These are phyloP conservation scores for Hypomesus transpacificus DNA, from an alignment of 2,113 vertebrate genomes.

Conservation along the genomic window DNA sequence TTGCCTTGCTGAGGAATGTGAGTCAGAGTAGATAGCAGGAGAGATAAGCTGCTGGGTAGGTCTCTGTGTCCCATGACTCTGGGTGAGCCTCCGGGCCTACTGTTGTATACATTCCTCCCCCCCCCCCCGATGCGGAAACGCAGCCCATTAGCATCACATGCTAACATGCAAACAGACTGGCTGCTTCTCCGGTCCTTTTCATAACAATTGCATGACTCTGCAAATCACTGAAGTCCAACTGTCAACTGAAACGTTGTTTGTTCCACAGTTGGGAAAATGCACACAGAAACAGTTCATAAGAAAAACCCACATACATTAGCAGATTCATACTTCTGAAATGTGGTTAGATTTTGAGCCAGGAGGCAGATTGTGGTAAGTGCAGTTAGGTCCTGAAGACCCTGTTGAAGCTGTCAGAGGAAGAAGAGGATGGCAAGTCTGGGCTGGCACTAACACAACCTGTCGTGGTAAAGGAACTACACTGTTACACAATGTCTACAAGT, in stretches of 20 bases:
- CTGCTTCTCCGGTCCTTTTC: background rate
- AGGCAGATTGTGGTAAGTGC: constrained; percentile 19
- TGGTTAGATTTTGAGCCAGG: background rate
- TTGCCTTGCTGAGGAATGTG: constrained; percentile 41
- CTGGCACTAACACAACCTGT: constrained; percentile 44
- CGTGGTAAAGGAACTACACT: constrained; percentile 34
- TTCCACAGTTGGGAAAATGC: no score
- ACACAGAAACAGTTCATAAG: no score
- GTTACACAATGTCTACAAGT: constrained; percentile 39
- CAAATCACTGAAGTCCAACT: background rate
- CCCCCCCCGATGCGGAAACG: constrained; percentile 39
- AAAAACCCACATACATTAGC: no score
- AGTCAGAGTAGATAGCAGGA: constrained; percentile 50
- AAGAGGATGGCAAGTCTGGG: constrained; percentile 44
- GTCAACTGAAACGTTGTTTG: background rate
- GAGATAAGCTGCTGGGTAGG: constrained; percentile 34
- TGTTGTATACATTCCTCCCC: constrained; percentile 22
- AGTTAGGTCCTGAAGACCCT: constrained; percentile 2
- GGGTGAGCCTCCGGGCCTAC: constrained; percentile 43
- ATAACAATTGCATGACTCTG: background rate
- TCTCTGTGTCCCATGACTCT: constrained; percentile 43
- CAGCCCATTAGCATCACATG: constrained; percentile 60
- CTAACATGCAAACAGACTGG: constrained; percentile 37
- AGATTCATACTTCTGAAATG: background rate
- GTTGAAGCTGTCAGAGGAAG: constrained; percentile 14